Base-by-base conservation (phyloP, 2,888 invertebrate species). In the Scotopteryx bipunctaria region DNA sequence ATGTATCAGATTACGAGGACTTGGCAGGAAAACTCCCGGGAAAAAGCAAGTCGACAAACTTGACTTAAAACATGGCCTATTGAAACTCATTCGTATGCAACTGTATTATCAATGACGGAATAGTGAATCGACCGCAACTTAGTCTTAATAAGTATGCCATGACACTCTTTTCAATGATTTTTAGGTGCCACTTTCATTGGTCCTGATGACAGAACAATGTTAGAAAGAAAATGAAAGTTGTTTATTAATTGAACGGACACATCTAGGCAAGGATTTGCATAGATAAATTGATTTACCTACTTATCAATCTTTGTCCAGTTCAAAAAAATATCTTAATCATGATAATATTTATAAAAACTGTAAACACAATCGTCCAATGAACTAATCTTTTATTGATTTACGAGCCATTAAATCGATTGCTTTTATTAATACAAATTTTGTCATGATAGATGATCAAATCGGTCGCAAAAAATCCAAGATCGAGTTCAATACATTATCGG, bases 161-260 rank as follows among this genome's bases (percentile, higher is more conserved):
- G 66, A 72, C 40, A 46, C 15, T 32, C 63, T 78, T 79, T 81
- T n/a, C 73, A 70, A 78, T 79, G 76, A 73, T 65, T 76, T 78
- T 75, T 73, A 67, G 64, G 63, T 68, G n/a, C n/a, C 80, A 68
- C 81, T 77, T 76, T 81, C 75, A 65, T 80, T 76, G 73, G 76
- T 79, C 78, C 75, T 78, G 75, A 69, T 76, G 32, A 32, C 27
- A 44, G 47, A 44, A 48, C 38, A 36, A 17, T 67, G 69, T 62
- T 64, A 68, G 76, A 69, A 81, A 78, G 81, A 85, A 83, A 85
- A 80, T 64, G 81, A 81, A 82, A 80, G 78, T 78, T 69, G 74
- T 72, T 74, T 77, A 73, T 73, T 69, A 68, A 73, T 73, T 72
- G 64, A 66, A 67, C 66, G 62, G 64, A 57, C 61, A 64, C 62